These are phyloP conservation scores for Aspidiotus rigidus DNA, from an alignment of 2,888 invertebrate species.

Conservation along the genomic window DNA sequence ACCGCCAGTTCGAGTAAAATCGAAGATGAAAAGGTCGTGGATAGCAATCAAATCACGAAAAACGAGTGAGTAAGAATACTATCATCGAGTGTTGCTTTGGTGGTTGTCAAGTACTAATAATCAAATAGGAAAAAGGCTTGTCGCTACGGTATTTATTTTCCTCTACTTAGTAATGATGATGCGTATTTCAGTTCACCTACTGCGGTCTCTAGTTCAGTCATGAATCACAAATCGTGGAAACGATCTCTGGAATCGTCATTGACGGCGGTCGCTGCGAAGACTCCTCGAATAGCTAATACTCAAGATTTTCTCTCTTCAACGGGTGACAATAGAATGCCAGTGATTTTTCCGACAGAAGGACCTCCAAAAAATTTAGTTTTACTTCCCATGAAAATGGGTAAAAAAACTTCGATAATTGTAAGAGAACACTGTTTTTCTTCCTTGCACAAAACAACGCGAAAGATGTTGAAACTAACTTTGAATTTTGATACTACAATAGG, in stretches of 20 bases:
- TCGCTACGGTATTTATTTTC: too few relatives aligned
- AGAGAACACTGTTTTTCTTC: neutral
- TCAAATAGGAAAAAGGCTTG: too few relatives aligned
- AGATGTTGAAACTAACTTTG: neutral
- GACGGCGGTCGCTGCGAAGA: constrained; percentile 19
- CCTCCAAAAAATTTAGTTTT: constrained; percentile 10
- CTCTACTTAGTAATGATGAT: too few relatives aligned
- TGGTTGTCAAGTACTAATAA: too few relatives aligned
- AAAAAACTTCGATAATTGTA: constrained; percentile 18
- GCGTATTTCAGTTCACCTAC: neutral
- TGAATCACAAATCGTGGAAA: constrained; percentile 31
- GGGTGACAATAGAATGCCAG: constrained; percentile 12
- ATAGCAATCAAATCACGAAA: neutral
- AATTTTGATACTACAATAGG: constrained; percentile 11
- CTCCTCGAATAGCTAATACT: constrained; percentile 21
- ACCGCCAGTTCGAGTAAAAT: neutral
- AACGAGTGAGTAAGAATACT: neutral
- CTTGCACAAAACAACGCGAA: too few relatives aligned
- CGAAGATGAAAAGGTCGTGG: neutral
- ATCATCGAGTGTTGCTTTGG: too few relatives aligned
- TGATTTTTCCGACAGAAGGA: constrained; percentile 5
- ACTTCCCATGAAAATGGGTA: constrained; percentile 24
- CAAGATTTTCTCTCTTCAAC: constrained; percentile 2
- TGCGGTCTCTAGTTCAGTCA: constrained; percentile 15
- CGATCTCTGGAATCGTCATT: constrained; percentile 27